These are phyloP conservation scores for Drosophila ambigua DNA, from an alignment of 1,140 invertebrate species.

Conservation along the genomic window DNA sequence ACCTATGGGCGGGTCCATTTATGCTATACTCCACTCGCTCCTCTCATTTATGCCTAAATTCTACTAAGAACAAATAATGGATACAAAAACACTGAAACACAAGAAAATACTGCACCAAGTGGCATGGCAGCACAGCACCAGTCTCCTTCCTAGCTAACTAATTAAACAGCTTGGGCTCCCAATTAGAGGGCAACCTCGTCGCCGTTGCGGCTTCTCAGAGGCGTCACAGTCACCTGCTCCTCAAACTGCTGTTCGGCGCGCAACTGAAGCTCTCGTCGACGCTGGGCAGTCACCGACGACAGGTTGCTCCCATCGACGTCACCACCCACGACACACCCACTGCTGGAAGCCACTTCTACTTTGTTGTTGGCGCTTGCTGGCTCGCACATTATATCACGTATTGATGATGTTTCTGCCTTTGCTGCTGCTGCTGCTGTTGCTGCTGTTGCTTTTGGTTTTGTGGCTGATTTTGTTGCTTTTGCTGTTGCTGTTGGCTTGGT, in stretches of 20 bases:
- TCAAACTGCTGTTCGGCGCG: conserved; percentile 67
- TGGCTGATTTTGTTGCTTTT: conserved; percentile 10
- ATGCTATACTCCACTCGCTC: conserved; percentile 6
- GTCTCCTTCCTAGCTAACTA: conserved; percentile 47
- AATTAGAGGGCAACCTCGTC: conserved; percentile 78
- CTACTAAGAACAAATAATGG: conserved; percentile 58
- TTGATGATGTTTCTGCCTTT: conserved; percentile 36
- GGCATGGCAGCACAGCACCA: conserved; percentile 54
- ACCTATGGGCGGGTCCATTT: neutral
- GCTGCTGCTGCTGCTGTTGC: conserved; percentile 35
- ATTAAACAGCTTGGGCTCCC: conserved; percentile 35
- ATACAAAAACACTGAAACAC: conserved; percentile 55
- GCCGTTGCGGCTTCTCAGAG: conserved; percentile 61
- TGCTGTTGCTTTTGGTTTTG: conserved; percentile 36
- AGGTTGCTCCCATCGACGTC: conserved; percentile 47
- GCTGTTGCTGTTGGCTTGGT: conserved; percentile 42
- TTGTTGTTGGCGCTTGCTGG: conserved; percentile 58
- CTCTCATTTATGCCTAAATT: conserved; percentile 55
- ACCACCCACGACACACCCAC: conserved; percentile 14
- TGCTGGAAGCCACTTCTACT: conserved; percentile 62
- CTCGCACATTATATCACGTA: conserved; percentile 74
- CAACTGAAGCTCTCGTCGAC: conserved; percentile 68
- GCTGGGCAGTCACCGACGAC: conserved; percentile 68
- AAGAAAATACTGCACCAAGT: conserved; percentile 34
- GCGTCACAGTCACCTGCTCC: conserved; percentile 67